These are phyloP conservation scores for Manis pentadactyla DNA, from an alignment of 2,797 vertebrate species.

Conservation along the genomic window DNA sequence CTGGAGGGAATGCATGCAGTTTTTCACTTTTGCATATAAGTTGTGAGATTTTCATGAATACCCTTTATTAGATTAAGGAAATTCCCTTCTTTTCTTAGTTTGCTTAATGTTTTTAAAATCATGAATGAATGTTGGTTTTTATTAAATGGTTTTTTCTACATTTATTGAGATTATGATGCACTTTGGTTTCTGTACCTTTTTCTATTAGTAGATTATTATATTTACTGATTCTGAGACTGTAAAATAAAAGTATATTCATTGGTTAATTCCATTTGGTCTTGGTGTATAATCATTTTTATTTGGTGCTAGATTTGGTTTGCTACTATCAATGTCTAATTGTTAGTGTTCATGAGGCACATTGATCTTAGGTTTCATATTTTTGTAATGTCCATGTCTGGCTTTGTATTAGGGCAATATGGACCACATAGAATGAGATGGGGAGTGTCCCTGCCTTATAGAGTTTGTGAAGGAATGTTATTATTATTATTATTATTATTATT, in stretches of 20 bases:
- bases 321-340: neutral
- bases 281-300: neutral
- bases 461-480: neutral
- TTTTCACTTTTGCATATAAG: neutral
- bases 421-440: neutral
- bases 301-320: neutral
- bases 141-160: accelerated
- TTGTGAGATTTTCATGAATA: neutral
- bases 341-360: neutral
- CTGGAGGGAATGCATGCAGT: neutral
- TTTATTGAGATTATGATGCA: neutral
- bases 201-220: neutral
- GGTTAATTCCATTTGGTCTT: neutral
- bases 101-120: neutral
- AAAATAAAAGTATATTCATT: neutral
- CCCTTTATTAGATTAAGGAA: neutral
- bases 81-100: neutral
- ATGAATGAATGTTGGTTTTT: neutral
- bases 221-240: neutral
- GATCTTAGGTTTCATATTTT: neutral
- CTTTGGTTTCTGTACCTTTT: neutral
- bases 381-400: neutral
- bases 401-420: neutral
- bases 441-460: neutral
- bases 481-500: neutral